Base-by-base conservation (phyloP, 2,888 invertebrate genomes). In the Ferdinandea cuprea region DNA sequence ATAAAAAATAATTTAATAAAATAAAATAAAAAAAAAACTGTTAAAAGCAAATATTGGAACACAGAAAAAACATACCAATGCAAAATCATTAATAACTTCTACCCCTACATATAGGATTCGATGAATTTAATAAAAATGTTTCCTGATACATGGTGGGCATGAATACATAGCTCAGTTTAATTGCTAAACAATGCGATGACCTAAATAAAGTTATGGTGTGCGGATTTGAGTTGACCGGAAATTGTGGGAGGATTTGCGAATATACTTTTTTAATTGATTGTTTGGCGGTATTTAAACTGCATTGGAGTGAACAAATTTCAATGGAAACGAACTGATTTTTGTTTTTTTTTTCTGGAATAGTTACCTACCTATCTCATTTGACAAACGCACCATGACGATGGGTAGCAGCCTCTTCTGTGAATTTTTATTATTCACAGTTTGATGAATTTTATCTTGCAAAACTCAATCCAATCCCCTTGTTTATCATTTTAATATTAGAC, bases 1-100 rank as follows among this genome's bases (percentile, higher is more conserved):
- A 56, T 15, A 40, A 19, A 42, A 17, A 61, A 30, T n/a, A 56
- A 46, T 28, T 44, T 37, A 44, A 63, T 21, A 32, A 71, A 71
- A 32, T 28, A 1, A 2, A 4, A 6, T 17, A 19, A 56, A 7
- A 17, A 72, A 35, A 52, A 21, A 52, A 28, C 13, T 28, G 9
- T 15, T 25, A 52, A 30, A 30, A 52, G 1, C 13, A 30, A 52
- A 30, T 30, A 32, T 30, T n/a, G n/a, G n/a, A n/a, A 9, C 17
- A 30, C 28, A 37, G 25, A 5, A 25, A 25, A 25, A 25, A 25
- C 5, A 25, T 25, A 25, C 21, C 37, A 6, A 37, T 30, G 30
- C 13, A 13, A 17, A 11, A 17, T 9, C 13, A 30, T 52, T 30
- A 30, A 52, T 15, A 44, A 17, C 44, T 8, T 15, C 7, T n/a